A percentile compares a stretch with the other conserved stretches of the same genome.
phyloP scores from a whole-genome alignment of 2,888 invertebrate species.

The Zele albiditarsus region DNA sequence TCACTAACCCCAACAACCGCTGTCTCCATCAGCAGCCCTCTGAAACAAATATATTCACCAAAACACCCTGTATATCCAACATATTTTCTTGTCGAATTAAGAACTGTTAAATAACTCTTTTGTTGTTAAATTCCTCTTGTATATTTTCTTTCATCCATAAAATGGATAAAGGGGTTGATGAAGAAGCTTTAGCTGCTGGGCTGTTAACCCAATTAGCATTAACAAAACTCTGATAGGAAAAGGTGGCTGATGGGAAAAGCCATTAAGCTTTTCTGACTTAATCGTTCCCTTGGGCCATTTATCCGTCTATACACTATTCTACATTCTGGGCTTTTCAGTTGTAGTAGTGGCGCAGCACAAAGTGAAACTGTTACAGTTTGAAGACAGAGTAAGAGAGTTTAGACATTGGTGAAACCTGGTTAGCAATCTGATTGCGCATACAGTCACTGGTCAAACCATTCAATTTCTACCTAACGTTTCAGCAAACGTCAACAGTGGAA shows the following conservation, averaged over 20 bases:
- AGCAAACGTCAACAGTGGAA: constrained; percentile 29
- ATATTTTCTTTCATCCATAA: not conserved
- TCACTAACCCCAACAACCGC: no score
- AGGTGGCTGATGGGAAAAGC: constrained; percentile 53
- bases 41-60: no score
- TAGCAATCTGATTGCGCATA: not conserved
- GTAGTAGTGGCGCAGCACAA: not conserved
- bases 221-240: constrained; percentile 34
- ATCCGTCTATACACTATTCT: constrained; percentile 10
- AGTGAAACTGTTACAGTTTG: not conserved
- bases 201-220: constrained; percentile 41
- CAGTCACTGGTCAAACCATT: constrained; percentile 16
- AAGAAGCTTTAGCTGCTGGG: constrained; percentile 3
- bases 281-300: constrained; percentile 49
- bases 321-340: not conserved
- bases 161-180: constrained; percentile 4
- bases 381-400: no score
- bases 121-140: not conserved
- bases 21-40: no score
- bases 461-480: constrained; percentile 1
- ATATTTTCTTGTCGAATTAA: not conserved
- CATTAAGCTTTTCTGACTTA: constrained; percentile 58
- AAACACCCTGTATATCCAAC: not conserved
- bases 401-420: not conserved
- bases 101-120: not conserved